Conservation (phyloP, 2,888 invertebrate genomes). For the Tinea trinotella region DNA sequence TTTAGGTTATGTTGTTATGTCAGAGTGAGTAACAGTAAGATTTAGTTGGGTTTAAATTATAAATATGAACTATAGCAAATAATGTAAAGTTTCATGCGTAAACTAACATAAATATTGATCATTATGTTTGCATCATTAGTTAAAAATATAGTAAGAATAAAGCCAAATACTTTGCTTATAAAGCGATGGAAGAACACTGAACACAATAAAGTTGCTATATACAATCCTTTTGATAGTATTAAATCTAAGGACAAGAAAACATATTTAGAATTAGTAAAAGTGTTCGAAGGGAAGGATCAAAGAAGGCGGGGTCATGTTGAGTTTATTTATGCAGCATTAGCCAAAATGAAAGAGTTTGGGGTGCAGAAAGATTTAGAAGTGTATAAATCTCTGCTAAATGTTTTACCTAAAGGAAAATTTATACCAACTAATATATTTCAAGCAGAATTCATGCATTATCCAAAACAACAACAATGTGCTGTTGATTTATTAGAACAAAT, state of each 20-base stretch:
- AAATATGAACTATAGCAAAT: not conserved
- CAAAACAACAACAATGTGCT: constrained; percentile 95
- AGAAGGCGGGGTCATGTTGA: constrained; percentile 91
- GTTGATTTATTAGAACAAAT: constrained; percentile 94
- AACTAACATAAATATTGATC: not conserved
- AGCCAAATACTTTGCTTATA: constrained; percentile 3
- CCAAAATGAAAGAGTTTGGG: constrained; percentile 90
- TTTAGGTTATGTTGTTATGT: not conserved
- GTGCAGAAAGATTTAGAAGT: constrained; percentile 89
- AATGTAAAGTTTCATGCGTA: not conserved
- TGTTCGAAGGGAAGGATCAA: constrained; percentile 78
- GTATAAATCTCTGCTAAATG: constrained; percentile 88
- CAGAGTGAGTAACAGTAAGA: not conserved
- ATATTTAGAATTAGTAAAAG: constrained; percentile 81
- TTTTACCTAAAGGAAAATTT: constrained; percentile 91
- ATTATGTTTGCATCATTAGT: not conserved
- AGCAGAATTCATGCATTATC: constrained; percentile 93
- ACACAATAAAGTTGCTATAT: constrained; percentile 46
- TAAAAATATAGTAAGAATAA: not conserved
- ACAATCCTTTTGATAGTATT: constrained; percentile 62
- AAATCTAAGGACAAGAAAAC: constrained; percentile 75
- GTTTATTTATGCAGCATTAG: constrained; percentile 92
- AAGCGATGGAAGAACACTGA: constrained; percentile 47
- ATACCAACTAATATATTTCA: constrained; percentile 87
- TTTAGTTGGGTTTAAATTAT: not conserved